These are phyloP conservation scores for Coryphaenoides rupestris DNA, from an alignment of 2,113 vertebrate species.

Conservation along the genomic window DNA sequence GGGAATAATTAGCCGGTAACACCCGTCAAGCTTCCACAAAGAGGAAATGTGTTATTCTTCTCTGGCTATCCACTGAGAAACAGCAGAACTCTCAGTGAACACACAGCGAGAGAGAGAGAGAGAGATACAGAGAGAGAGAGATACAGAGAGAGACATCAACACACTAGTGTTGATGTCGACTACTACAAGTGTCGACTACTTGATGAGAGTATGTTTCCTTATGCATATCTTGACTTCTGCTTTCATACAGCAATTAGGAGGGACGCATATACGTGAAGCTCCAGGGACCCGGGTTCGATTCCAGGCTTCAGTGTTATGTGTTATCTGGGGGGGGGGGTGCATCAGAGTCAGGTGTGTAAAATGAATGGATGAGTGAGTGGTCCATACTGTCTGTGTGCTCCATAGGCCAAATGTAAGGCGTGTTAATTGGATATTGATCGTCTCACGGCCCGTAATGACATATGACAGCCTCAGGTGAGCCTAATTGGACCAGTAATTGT, in stretches of 20 bases:
- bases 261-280: too few species aligned
- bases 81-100: slow-evolving; percentile 8
- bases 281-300: too few species aligned
- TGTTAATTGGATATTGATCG: slow-evolving; percentile 58
- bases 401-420: slow-evolving; percentile 41
- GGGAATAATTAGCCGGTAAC: slow-evolving; percentile 75
- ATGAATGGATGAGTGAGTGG: neutral
- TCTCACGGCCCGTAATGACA: slow-evolving; percentile 37
- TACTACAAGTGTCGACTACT: too few species aligned
- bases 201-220: too few species aligned
- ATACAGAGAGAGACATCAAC: neutral
- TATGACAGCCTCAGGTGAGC: slow-evolving; percentile 39
- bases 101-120: slow-evolving; percentile 1
- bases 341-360: too few species aligned
- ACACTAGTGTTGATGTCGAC: too few species aligned
- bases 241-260: too few species aligned
- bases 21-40: slow-evolving; percentile 66
- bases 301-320: too few species aligned
- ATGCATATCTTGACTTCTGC: too few species aligned
- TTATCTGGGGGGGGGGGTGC: too few species aligned
- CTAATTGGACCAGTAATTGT: slow-evolving; percentile 6
- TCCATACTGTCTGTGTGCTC: slow-evolving; percentile 14
- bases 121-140: neutral
- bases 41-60: slow-evolving; percentile 58
- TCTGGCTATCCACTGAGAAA: slow-evolving; percentile 47